Base-by-base conservation (phyloP, 2,888 invertebrate species). In the Tortricodes alternella region DNA sequence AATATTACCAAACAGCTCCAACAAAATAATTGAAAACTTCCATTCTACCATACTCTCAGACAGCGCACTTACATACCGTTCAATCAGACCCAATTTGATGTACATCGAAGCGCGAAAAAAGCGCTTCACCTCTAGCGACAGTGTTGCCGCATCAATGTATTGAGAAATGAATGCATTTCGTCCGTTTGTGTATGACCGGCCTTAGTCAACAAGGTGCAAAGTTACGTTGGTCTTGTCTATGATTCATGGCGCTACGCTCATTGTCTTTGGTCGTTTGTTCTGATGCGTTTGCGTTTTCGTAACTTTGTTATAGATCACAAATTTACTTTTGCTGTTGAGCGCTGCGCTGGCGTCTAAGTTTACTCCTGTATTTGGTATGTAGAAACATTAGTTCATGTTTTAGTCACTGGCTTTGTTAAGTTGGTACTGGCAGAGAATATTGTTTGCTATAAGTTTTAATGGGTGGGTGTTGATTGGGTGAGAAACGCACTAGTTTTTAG, bases 181-280 rank as follows among this genome's bases (percentile, higher is more conserved):
- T n/a, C n/a, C n/a, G n/a, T n/a, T n/a, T n/a, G n/a, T n/a, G n/a
- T n/a, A n/a, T n/a, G n/a, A n/a, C n/a, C n/a, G n/a, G n/a, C 9
- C 13, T 1, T 19, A 19, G 16, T 8, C 32, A 29, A 44, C 38
- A 37, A 56, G 29, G 44, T 39, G 38, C 37, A 44, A 50, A 44
- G 37, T 44, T 50, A 50, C 37, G 13, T 49, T 49, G 27, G 56
- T 37, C 13, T 16, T 29, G 37, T 66, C 64, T 68, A 74, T 85
- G 85, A 85, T 77, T 85, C 83, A 85, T 78, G 63, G 72, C 68
- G 69, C 59, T 66, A 65, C 71, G 67, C 69, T 80, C 74, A 80
- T 82, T 81, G 79, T 82, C 74, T 80, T 61, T 66, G 58, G 61
- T 59, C 64, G 67, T 74, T 68, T 72, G 68, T 63, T 65, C 69